A percentile compares a stretch with the other conserved stretches of the same genome.
Evolutionary conservation across 2,113 vertebrate genomes (phyloP).

Genomic region (Lagopus muta): DNA sequence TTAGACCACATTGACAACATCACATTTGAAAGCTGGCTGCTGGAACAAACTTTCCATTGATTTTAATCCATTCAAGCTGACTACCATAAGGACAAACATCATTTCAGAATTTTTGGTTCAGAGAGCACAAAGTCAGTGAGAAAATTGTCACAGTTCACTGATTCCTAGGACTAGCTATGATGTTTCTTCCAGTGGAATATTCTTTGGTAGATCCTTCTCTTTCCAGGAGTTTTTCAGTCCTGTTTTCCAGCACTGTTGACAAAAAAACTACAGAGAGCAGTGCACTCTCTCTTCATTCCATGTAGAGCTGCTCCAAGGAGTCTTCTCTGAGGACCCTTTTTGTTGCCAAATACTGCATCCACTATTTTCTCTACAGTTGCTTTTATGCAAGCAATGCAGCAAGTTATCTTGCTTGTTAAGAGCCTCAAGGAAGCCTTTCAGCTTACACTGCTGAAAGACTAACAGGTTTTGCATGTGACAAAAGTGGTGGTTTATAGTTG

Average conservation of each 20-base stretch:
- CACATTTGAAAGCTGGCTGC: not conserved
- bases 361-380: not conserved
- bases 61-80: not conserved
- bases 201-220: not conserved
- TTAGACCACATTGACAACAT: not conserved
- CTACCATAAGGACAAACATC: not conserved
- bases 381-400: not conserved
- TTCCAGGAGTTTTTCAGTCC: not conserved
- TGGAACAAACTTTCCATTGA: not conserved
- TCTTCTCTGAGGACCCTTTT: not conserved
- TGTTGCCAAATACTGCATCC: not conserved
- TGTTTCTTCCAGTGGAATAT: not conserved
- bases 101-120: not conserved
- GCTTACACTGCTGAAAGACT: not conserved
- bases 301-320: not conserved
- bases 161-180: not conserved
- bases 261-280: not conserved
- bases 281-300: not conserved
- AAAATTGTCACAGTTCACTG: not conserved
- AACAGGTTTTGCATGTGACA: not conserved
- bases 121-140: fast-evolving
- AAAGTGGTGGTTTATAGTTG: not conserved
- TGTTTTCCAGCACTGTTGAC: not conserved
- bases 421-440: not conserved
- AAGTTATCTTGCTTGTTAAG: not conserved